Percentiles rank a stretch among this genome's conserved stretches.
Evolutionary conservation across 1,140 invertebrate species (phyloP).

Genomic region (Laupala kohalensis): DNA sequence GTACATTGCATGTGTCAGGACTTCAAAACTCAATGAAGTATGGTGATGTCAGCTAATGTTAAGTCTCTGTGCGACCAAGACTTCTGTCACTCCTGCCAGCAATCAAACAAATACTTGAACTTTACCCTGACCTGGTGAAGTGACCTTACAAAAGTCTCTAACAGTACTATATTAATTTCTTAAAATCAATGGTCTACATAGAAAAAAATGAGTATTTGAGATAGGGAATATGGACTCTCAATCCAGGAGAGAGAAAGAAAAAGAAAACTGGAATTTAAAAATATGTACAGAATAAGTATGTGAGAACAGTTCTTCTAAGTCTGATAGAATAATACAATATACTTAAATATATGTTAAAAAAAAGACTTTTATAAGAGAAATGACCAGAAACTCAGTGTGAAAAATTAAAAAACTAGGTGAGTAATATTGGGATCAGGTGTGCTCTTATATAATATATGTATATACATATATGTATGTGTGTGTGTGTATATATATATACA

Average conservation of each 20-base stretch:
- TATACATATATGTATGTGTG: not conserved
- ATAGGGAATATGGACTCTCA: slow-evolving; percentile 5
- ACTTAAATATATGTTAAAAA: not conserved
- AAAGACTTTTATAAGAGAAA: slow-evolving; percentile 1
- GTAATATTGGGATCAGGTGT: not conserved
- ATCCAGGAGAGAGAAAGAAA: not conserved
- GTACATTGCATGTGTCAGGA: not conserved
- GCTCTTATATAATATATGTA: not conserved
- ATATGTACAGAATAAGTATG: not conserved
- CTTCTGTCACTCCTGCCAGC: not conserved
- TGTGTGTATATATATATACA: no score
- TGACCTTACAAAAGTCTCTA: not conserved
- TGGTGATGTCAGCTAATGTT: not conserved
- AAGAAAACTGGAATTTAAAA: not conserved
- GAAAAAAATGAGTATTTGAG: not conserved
- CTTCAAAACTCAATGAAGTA: not conserved
- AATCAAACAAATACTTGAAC: not conserved
- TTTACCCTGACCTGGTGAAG: not conserved
- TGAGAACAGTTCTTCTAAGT: slow-evolving; percentile 5
- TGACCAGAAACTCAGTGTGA: not conserved
- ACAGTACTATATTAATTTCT: not conserved
- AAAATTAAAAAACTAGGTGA: not conserved
- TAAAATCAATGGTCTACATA: not conserved
- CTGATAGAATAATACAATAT: slow-evolving; percentile 5
- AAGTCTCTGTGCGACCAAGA: not conserved